phyloP scores from a whole-genome alignment of 2,888 invertebrate species.

The Tupiocoris notatus region DNA sequence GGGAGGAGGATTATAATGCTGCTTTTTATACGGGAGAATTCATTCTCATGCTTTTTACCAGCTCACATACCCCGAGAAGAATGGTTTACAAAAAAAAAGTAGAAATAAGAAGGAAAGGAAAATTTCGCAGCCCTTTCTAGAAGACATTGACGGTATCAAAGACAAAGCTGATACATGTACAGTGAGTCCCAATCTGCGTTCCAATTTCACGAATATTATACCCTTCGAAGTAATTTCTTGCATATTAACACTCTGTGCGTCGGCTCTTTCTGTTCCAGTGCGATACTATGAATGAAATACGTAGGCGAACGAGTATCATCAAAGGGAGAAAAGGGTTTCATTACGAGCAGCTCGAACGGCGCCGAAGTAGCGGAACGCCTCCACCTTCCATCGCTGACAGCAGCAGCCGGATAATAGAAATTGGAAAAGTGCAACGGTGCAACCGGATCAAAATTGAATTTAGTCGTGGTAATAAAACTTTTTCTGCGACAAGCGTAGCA shows the following conservation, averaged over 20 bases:
- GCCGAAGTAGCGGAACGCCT: too few species aligned
- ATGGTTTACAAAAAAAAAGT: background rate
- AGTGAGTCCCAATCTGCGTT: constrained; percentile 16
- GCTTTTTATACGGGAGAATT: constrained; percentile 39
- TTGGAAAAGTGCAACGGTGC: too few species aligned
- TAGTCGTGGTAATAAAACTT: too few species aligned
- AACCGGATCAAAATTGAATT: too few species aligned
- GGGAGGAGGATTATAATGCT: constrained; percentile 24
- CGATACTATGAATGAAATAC: background rate
- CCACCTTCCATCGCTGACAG: too few species aligned
- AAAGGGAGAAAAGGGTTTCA: background rate
- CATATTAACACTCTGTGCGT: background rate
- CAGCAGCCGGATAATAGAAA: too few species aligned
- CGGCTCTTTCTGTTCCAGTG: background rate
- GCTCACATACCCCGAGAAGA: background rate
- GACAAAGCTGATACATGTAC: constrained; percentile 28
- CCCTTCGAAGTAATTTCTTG: constrained; percentile 8
- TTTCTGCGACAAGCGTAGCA: too few species aligned
- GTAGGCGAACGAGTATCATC: background rate
- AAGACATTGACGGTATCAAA: constrained; percentile 17
- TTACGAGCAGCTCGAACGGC: too few species aligned
- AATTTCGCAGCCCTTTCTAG: background rate
- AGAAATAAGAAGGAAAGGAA: constrained; percentile 13
- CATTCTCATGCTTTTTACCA: constrained; percentile 28
- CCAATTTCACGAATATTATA: constrained; percentile 13